These are phyloP conservation scores for Parauchenoglanis ngamensis DNA, from an alignment of 2,797 vertebrate genomes.

Conservation along the genomic window DNA sequence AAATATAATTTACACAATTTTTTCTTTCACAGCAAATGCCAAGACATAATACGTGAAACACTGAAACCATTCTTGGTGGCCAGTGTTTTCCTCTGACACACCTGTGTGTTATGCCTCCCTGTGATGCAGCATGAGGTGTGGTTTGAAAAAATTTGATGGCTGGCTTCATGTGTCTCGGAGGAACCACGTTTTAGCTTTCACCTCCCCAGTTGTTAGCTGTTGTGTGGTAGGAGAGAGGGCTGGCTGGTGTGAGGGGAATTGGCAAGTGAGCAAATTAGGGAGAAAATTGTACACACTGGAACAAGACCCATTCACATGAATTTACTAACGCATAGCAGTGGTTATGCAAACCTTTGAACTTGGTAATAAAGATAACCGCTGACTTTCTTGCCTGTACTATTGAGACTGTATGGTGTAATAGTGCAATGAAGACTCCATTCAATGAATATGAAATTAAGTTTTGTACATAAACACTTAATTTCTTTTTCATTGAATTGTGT, in stretches of 20 bases:
- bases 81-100: background rate
- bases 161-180: background rate
- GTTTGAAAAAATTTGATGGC: background rate
- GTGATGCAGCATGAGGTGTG: background rate
- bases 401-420: background rate
- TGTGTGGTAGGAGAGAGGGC: background rate
- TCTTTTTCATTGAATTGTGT: too few species aligned
- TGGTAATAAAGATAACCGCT: background rate
- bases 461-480: background rate
- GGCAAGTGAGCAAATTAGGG: background rate
- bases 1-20: background rate
- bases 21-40: background rate
- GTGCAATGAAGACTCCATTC: background rate
- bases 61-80: background rate
- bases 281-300: background rate
- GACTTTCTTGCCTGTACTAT: background rate
- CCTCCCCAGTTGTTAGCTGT: background rate
- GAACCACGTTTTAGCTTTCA: background rate
- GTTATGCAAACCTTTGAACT: constrained; percentile 1
- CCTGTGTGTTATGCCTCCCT: background rate
- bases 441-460: background rate
- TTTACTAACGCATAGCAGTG: background rate
- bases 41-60: background rate
- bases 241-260: background rate
- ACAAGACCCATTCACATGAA: background rate